Conservation (phyloP, 2,797 vertebrate genomes). For the Microtus agrestis region DNA sequence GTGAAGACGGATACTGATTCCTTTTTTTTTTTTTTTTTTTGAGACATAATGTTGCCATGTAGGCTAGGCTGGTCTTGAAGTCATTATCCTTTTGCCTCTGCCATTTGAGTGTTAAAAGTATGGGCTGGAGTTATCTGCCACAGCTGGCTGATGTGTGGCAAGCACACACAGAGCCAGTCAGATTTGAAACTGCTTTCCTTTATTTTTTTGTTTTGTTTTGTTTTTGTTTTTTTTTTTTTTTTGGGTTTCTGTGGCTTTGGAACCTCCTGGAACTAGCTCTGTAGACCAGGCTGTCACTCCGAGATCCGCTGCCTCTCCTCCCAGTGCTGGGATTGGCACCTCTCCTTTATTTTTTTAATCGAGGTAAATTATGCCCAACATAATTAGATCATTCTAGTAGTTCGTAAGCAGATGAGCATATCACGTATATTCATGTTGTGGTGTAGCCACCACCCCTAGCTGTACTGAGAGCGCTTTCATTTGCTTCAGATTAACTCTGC, state of each 20-base stretch:
- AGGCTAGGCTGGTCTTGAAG: not conserved
- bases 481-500: not conserved
- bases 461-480: not conserved
- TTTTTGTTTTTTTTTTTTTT: no score
- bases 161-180: not conserved
- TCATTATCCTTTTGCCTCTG: not conserved
- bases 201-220: no score
- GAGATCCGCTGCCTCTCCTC: no score
- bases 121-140: not conserved
- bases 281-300: no score
- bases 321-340: no score
- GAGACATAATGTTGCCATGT: not conserved
- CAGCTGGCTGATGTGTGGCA: no score
- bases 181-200: not conserved
- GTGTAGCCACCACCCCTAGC: not conserved
- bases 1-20: not conserved
- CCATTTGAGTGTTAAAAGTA: not conserved
- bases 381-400: not conserved
- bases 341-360: not conserved
- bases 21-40: not conserved
- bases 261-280: no score
- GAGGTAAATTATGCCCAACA: not conserved
- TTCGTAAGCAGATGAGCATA: not conserved
- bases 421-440: not conserved
- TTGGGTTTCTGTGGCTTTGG: no score